Conservation (phyloP, 30 jellyfish, hydroid and myxozoan genomes). For the Thelohanellus kitauei region DNA sequence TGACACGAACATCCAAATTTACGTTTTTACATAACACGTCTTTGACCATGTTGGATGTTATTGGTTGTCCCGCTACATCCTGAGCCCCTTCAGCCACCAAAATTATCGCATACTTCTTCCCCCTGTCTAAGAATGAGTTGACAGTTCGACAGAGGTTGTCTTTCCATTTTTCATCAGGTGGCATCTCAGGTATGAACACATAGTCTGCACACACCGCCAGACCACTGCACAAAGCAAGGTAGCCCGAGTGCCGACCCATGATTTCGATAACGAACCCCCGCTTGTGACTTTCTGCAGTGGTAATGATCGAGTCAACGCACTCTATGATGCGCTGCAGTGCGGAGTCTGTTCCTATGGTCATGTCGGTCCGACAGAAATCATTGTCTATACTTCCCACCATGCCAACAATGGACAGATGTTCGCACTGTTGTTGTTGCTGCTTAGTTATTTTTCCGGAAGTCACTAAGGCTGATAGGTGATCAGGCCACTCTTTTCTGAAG, state of each 20-base stretch:
- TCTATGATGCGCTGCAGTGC: conserved; percentile 73
- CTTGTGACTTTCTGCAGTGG: conserved; percentile 58
- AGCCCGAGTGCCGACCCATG: conserved; percentile 76
- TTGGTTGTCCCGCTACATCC: conserved; percentile 25
- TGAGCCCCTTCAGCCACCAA: conserved; percentile 84
- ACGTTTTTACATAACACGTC: conserved; percentile 17
- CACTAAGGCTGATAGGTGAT: background rate
- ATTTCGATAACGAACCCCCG: conserved; percentile 61
- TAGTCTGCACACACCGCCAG: background rate
- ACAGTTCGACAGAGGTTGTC: background rate
- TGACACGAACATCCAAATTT: conserved; percentile 31
- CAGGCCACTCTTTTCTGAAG: conserved; percentile 59
- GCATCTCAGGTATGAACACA: background rate
- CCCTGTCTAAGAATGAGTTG: conserved; percentile 15
- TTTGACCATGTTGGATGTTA: conserved; percentile 26
- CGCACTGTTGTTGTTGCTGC: background rate
- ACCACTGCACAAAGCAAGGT: background rate
- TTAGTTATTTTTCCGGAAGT: background rate
- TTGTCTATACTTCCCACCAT: conserved; percentile 92
- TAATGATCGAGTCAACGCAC: conserved; percentile 36
- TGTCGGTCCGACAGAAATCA: conserved; percentile 86
- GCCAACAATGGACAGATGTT: conserved; percentile 36
- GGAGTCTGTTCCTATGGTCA: conserved; percentile 97
- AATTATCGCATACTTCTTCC: conserved; percentile 26
- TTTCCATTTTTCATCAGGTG: background rate